Evolutionary conservation across 2,113 vertebrate species (phyloP).

Genomic region (Dascyllus trimaculatus): DNA sequence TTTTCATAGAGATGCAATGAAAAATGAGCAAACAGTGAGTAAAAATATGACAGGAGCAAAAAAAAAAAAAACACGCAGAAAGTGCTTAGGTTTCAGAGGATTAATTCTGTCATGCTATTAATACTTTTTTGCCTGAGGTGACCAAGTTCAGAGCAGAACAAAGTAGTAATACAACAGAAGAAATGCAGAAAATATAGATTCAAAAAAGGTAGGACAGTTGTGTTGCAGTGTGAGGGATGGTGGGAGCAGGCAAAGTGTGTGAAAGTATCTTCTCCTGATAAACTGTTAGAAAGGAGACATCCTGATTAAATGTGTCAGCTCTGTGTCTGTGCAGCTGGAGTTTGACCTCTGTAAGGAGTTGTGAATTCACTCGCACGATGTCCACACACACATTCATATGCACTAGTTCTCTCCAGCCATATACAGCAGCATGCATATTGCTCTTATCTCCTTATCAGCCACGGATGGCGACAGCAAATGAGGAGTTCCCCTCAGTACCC

Average conservation of each 20-base stretch:
- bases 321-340: slow-evolving; percentile 57
- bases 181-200: slow-evolving; percentile 15
- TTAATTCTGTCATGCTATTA: background rate
- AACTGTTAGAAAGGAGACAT: slow-evolving; percentile 53
- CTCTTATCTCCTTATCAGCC: slow-evolving; percentile 47
- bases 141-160: background rate
- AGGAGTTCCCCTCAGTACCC: slow-evolving; percentile 18
- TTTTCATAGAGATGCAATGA: too few relatives aligned
- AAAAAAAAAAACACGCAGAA: too few relatives aligned
- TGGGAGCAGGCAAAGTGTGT: slow-evolving; percentile 29
- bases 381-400: background rate
- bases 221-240: slow-evolving; percentile 54
- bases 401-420: background rate
- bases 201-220: slow-evolving; percentile 44
- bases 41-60: too few relatives aligned
- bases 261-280: slow-evolving; percentile 57
- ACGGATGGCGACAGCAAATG: slow-evolving; percentile 44
- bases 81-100: too few relatives aligned
- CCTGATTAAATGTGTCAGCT: slow-evolving; percentile 74
- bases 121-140: background rate
- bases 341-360: slow-evolving; percentile 63
- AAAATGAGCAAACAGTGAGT: too few relatives aligned
- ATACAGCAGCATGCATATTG: slow-evolving; percentile 30
- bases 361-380: slow-evolving; percentile 46
- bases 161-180: background rate